Evolutionary conservation across 2,888 invertebrate genomes (phyloP).

Genomic region (Tinea semifulvella): DNA sequence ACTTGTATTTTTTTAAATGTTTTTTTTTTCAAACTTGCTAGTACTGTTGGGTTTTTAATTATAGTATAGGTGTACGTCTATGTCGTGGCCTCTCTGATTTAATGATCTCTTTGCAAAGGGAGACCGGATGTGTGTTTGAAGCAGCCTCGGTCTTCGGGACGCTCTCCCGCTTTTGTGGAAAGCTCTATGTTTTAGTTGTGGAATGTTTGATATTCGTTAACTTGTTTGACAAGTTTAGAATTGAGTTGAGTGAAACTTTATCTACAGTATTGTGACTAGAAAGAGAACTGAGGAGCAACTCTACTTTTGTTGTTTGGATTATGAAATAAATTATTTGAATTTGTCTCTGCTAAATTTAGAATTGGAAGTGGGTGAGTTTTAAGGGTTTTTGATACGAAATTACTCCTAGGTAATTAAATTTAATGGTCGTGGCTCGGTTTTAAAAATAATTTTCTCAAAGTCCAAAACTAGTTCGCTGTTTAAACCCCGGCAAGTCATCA

Average conservation of each 20-base stretch:
- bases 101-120: conserved; percentile 15
- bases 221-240: conserved; percentile 16
- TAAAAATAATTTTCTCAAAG: no score
- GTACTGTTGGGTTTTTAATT: not conserved
- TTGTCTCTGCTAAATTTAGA: no score
- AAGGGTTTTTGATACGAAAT: no score
- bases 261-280: conserved; percentile 10
- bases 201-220: conserved; percentile 16
- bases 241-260: conserved; percentile 14
- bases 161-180: conserved; percentile 13
- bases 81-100: conserved; percentile 15
- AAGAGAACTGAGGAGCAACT: conserved; percentile 10
- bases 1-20: no score
- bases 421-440: no score
- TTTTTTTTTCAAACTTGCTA: no score
- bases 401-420: no score
- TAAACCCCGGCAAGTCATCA: no score
- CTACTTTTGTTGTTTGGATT: conserved; percentile 3
- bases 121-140: not conserved
- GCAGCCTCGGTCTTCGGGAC: conserved; percentile 11
- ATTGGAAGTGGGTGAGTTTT: no score
- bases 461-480: no score
- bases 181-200: conserved; percentile 14
- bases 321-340: conserved; percentile 6
- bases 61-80: not conserved